phyloP scores from a whole-genome alignment of 1,140 invertebrate genomes.

The Reticulitermes speratus region DNA sequence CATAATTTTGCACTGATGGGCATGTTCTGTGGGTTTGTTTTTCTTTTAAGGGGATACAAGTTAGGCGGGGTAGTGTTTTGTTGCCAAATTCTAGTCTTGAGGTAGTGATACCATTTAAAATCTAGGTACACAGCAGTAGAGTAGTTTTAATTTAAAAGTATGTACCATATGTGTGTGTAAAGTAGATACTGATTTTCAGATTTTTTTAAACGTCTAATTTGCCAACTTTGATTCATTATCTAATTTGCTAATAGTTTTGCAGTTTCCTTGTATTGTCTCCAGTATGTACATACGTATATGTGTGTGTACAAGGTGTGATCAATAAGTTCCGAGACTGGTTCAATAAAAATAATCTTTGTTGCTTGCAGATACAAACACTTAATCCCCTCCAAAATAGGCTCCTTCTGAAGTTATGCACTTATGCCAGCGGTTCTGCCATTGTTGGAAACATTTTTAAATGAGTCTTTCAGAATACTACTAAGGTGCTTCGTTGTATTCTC shows the following conservation, averaged over 20 bases:
- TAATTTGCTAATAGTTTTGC: neutral
- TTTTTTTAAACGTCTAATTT: neutral
- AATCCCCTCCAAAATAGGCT: too few species aligned
- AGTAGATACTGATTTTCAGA: neutral
- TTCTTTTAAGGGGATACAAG: neutral
- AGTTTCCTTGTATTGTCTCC: constrained; percentile 6
- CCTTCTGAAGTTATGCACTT: too few species aligned
- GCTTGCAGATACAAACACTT: too few species aligned
- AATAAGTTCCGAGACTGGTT: too few species aligned
- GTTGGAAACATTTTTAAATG: too few species aligned
- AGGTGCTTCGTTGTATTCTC: too few species aligned
- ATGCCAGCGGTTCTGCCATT: too few species aligned
- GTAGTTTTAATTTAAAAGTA: neutral
- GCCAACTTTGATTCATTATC: neutral
- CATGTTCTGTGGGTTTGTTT: neutral
- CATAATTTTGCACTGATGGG: neutral
- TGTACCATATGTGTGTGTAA: neutral
- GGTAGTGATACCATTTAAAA: neutral
- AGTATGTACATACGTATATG: neutral
- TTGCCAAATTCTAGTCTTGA: too few species aligned
- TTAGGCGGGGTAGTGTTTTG: neutral
- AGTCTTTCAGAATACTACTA: too few species aligned
- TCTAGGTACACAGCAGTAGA: neutral
- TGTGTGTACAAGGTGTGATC: too few species aligned
- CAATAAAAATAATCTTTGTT: too few species aligned